Evolutionary conservation across 2,888 invertebrate species (phyloP).

Genomic region (Leistus spinibarbis): DNA sequence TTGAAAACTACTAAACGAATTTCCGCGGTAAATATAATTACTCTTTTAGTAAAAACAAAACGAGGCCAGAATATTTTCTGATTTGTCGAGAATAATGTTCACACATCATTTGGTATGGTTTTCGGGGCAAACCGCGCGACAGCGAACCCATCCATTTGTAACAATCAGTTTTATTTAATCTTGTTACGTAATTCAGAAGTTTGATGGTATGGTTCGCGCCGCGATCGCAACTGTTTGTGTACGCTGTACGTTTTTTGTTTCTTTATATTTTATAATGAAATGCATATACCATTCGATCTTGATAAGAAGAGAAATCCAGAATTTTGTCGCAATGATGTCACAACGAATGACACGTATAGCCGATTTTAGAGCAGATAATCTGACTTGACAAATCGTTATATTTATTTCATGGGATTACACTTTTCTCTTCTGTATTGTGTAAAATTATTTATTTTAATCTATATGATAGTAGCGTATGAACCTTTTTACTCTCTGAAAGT

Average conservation of each 20-base stretch:
- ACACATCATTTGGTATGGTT: background rate
- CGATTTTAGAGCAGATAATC: background rate
- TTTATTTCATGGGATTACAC: background rate
- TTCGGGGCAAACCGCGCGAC: background rate
- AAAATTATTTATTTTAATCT: too few relatives aligned
- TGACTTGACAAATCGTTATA: background rate
- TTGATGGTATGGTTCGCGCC: background rate
- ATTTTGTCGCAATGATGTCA: background rate
- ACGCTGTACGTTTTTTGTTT: background rate
- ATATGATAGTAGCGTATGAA: background rate
- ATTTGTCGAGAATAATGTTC: background rate
- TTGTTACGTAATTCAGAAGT: background rate
- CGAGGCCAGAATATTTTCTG: background rate
- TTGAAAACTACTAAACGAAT: background rate
- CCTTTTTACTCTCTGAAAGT: too few relatives aligned
- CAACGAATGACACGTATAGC: background rate
- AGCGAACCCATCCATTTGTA: slow-evolving; percentile 2
- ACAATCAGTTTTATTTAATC: background rate
- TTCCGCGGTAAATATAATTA: background rate
- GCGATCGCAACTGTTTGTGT: background rate
- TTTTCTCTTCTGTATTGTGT: background rate
- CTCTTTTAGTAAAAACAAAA: background rate
- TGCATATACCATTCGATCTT: background rate
- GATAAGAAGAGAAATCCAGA: background rate
- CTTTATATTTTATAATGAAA: background rate